Evolutionary conservation across 1,140 invertebrate species (phyloP).

Genomic region (Musca vetustissima): DNA sequence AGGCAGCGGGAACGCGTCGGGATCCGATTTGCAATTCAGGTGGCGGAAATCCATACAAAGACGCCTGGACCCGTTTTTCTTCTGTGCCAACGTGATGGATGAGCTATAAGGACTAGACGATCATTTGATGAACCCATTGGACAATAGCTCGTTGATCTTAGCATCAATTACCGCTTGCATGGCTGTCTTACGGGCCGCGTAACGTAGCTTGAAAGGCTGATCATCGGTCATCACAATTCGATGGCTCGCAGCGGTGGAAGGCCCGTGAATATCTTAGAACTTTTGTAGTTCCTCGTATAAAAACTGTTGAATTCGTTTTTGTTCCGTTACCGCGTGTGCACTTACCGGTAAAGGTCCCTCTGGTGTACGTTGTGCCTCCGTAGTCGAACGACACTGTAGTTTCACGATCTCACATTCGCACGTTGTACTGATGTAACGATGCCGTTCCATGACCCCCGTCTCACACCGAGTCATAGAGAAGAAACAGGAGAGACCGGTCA

Average conservation of each 20-base stretch:
- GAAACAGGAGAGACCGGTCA: background rate
- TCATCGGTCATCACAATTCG: background rate
- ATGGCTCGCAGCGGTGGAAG: background rate
- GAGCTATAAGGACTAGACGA: background rate
- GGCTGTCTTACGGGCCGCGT: background rate
- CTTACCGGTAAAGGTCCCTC: background rate
- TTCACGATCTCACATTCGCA: no score
- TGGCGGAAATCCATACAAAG: constrained; percentile 52
- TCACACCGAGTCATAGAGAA: no score
- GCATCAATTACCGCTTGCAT: constrained; percentile 8
- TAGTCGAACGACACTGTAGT: background rate
- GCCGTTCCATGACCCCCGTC: no score
- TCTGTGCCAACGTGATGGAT: background rate
- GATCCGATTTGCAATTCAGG: constrained; percentile 47
- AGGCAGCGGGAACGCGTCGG: constrained; percentile 54
- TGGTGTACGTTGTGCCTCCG: background rate
- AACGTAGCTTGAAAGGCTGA: background rate
- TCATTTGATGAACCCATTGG: background rate
- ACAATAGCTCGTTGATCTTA: constrained; percentile 14
- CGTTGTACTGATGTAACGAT: no score
- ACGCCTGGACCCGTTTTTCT: constrained; percentile 30
- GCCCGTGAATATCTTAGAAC: background rate
- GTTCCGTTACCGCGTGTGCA: background rate
- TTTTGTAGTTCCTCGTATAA: background rate
- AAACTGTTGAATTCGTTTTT: background rate